Evolutionary conservation across 2,113 vertebrate genomes (phyloP).

Genomic region (Thomomys bottae): DNA sequence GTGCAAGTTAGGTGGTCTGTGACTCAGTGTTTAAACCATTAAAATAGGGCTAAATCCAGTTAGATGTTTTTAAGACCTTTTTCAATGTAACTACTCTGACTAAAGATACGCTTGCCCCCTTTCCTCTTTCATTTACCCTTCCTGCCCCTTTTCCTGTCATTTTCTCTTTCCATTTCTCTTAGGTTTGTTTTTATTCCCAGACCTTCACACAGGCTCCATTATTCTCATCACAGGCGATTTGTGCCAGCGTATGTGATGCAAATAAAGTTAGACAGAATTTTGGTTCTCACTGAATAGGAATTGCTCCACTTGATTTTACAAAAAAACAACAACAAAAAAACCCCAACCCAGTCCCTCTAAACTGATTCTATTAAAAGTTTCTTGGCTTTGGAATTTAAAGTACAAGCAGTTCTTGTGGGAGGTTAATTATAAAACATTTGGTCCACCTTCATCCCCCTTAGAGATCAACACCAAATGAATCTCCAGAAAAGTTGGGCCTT

Average conservation of each 20-base stretch:
- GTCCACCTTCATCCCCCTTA: slow-evolving; percentile 10
- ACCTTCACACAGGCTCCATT: slow-evolving; percentile 72
- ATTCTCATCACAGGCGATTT: slow-evolving; percentile 63
- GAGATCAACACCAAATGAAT: slow-evolving; percentile 15
- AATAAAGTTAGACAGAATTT: slow-evolving; percentile 79
- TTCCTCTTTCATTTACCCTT: neutral
- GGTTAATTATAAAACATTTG: slow-evolving; percentile 66
- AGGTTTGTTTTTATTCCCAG: slow-evolving; percentile 62
- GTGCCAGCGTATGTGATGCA: slow-evolving; percentile 74
- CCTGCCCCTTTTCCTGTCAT: neutral
- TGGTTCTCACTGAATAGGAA: slow-evolving; percentile 76
- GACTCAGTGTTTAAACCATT: neutral
- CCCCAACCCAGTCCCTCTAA: slow-evolving; percentile 61
- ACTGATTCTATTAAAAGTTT: slow-evolving; percentile 74
- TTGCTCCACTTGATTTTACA: slow-evolving; percentile 62
- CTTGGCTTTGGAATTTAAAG: slow-evolving; percentile 78
- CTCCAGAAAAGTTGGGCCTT: neutral
- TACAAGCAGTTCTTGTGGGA: slow-evolving; percentile 76
- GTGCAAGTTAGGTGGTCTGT: neutral
- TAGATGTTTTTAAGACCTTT: neutral
- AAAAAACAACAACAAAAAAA: slow-evolving; percentile 57
- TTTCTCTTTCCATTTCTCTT: slow-evolving; percentile 40
- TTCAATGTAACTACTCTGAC: neutral
- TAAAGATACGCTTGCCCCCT: too few species aligned
- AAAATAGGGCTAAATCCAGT: neutral